These are phyloP conservation scores for Mixornis gularis DNA, from an alignment of 2,113 vertebrate genomes.

Conservation along the genomic window DNA sequence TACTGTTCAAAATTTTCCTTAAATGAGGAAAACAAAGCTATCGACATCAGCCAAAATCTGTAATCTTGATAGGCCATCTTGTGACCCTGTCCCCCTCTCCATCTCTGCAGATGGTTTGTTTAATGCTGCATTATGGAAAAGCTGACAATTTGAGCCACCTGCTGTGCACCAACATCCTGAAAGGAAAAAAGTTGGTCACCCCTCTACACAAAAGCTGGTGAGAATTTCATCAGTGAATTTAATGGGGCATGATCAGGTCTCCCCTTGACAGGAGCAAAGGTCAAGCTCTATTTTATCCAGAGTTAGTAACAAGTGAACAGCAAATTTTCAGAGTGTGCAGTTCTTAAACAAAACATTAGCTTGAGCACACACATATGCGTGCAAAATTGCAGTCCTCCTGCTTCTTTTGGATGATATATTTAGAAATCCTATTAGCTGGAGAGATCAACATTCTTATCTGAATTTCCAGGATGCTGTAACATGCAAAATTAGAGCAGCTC, in stretches of 20 bases:
- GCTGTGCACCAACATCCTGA: slow-evolving; percentile 19
- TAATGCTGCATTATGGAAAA: slow-evolving; percentile 36
- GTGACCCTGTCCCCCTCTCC: background rate
- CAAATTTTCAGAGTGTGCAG: slow-evolving; percentile 21
- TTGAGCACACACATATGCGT: background rate
- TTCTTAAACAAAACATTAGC: slow-evolving; percentile 44
- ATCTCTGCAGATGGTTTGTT: background rate
- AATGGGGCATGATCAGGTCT: background rate
- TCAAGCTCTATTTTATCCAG: background rate
- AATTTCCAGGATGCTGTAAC: slow-evolving; percentile 65
- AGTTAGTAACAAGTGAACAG: background rate
- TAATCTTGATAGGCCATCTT: slow-evolving; percentile 41
- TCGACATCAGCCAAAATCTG: background rate
- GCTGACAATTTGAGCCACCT: slow-evolving; percentile 35
- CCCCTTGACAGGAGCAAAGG: background rate
- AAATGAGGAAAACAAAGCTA: slow-evolving; percentile 20
- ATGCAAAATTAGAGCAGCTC: slow-evolving; percentile 62
- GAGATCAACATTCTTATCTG: slow-evolving; percentile 66
- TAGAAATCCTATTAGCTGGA: slow-evolving; percentile 65
- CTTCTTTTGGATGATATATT: slow-evolving; percentile 56
- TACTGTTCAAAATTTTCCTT: background rate
- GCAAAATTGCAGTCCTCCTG: slow-evolving; percentile 16
- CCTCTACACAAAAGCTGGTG: background rate
- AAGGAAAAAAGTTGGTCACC: slow-evolving; percentile 16
- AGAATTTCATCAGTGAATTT: background rate